phyloP scores from a whole-genome alignment of 2,113 vertebrate genomes.

The Bucco capensis region DNA sequence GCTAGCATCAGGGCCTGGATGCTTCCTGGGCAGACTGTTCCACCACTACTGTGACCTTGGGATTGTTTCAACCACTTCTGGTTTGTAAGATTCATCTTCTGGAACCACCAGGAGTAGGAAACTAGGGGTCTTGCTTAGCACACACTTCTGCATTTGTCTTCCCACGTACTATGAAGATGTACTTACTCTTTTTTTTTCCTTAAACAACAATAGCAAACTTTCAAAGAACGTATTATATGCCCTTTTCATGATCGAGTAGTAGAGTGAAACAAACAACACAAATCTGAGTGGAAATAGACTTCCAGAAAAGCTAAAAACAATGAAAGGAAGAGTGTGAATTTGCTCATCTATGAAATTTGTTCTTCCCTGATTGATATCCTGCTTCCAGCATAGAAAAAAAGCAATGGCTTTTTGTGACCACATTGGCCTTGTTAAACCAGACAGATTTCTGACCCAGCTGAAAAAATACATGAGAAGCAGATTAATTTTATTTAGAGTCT shows the following conservation, averaged over 20 bases:
- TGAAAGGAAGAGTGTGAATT: neutral
- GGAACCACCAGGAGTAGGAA: neutral
- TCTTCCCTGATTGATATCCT: neutral
- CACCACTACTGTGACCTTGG: accelerated
- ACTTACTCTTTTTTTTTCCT: neutral
- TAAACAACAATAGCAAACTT: neutral
- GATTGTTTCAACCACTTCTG: neutral
- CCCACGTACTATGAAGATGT: neutral
- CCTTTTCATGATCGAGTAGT: neutral
- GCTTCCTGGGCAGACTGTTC: neutral
- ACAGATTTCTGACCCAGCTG: neutral
- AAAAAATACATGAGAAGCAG: neutral
- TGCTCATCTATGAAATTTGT: neutral
- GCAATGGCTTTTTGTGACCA: neutral
- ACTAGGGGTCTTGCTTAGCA: neutral
- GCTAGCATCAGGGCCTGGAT: neutral
- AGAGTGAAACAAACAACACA: neutral
- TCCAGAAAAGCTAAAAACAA: neutral
- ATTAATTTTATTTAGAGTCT: neutral
- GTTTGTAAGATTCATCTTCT: neutral
- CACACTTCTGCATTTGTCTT: neutral
- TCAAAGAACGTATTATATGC: neutral
- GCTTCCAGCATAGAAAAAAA: neutral
- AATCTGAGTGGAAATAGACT: neutral
- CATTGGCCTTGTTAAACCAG: neutral